These are phyloP conservation scores for Ovis canadensis DNA, from an alignment of 2,113 vertebrate genomes.

Conservation along the genomic window DNA sequence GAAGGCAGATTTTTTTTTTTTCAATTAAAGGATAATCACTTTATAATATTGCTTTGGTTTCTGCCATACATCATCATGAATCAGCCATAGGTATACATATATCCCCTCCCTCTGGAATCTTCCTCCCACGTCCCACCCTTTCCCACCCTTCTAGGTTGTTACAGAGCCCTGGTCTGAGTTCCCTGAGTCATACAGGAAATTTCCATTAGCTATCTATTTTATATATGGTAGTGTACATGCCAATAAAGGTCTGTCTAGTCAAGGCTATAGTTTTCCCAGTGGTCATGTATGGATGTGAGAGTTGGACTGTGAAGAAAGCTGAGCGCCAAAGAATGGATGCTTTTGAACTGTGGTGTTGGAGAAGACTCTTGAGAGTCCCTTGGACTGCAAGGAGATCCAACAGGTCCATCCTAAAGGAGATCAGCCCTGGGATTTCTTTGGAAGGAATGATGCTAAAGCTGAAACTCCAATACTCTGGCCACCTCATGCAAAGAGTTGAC, in stretches of 20 bases:
- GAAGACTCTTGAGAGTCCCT: too few relatives aligned
- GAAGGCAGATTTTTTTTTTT: neutral
- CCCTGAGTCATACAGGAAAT: neutral
- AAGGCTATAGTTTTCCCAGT: too few relatives aligned
- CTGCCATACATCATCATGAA: neutral
- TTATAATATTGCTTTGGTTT: neutral
- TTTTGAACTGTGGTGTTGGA: too few relatives aligned
- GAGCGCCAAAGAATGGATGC: accelerated
- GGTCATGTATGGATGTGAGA: too few relatives aligned
- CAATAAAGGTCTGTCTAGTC: too few relatives aligned
- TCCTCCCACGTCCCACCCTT: neutral
- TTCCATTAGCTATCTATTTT: neutral
- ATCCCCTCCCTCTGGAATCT: neutral
- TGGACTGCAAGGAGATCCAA: too few relatives aligned
- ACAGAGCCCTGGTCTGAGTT: neutral
- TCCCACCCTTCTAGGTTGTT: neutral
- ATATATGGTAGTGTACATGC: neutral
- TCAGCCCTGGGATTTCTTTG: too few relatives aligned
- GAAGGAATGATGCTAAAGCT: too few relatives aligned
- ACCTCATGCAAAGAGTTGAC: too few relatives aligned
- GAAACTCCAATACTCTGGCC: too few relatives aligned
- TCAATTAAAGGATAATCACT: neutral
- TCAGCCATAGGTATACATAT: neutral
- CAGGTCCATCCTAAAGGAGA: too few relatives aligned
- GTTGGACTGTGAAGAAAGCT: too few relatives aligned